phyloP scores from a whole-genome alignment of 2,888 invertebrate genomes.

The Zhuqinia jingwanae region DNA sequence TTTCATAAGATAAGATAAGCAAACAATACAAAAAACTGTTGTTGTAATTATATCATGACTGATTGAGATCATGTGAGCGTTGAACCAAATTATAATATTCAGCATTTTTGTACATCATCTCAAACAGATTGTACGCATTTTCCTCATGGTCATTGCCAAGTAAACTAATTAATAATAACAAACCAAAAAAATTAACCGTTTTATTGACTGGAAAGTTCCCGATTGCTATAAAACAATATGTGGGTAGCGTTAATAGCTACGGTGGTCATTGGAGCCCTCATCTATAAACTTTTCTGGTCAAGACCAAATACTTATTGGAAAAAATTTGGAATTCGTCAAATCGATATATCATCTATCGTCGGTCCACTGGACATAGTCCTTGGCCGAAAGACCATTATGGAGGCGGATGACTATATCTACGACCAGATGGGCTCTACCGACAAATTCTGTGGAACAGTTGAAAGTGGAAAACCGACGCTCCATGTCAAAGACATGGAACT shows the following conservation, averaged over 20 bases:
- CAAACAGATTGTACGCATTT: too few relatives aligned
- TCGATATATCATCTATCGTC: not conserved
- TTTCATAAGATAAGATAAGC: too few relatives aligned
- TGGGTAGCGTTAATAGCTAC: not conserved
- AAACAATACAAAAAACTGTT: too few relatives aligned
- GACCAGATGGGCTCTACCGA: conserved; percentile 9
- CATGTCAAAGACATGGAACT: conserved; percentile 62
- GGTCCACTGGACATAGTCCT: conserved; percentile 16
- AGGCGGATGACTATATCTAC: conserved; percentile 37
- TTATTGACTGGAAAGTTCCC: too few relatives aligned
- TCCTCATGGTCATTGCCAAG: too few relatives aligned
- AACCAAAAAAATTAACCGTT: too few relatives aligned
- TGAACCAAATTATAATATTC: too few relatives aligned
- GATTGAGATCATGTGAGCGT: too few relatives aligned
- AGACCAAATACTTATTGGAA: conserved; percentile 23
- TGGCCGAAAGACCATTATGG: conserved; percentile 5
- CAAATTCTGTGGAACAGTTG: conserved; percentile 39
- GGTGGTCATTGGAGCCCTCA: not conserved
- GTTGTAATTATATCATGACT: too few relatives aligned
- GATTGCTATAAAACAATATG: too few relatives aligned
- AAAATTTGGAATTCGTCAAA: conserved; percentile 45
- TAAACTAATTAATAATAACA: too few relatives aligned
- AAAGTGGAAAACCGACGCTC: not conserved
- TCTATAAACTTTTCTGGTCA: not conserved
- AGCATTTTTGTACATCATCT: too few relatives aligned